phyloP scores from a whole-genome alignment of 2,797 vertebrate genomes.

The Gymnothorax javanicus region DNA sequence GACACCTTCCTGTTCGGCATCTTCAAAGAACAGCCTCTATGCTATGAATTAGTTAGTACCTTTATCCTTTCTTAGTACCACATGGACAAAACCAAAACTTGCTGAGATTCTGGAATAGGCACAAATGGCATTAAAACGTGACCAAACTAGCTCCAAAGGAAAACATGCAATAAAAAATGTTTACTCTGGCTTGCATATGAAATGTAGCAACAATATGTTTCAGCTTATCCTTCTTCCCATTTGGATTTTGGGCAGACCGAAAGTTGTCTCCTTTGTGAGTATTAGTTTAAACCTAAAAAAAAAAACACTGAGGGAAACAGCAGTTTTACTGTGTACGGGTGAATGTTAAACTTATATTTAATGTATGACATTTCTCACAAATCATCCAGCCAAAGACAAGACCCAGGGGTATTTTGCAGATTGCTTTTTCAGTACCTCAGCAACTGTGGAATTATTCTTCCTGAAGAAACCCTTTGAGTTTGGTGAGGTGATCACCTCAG shows the following conservation, averaged over 20 bases:
- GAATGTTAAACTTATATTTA: slow-evolving; percentile 88
- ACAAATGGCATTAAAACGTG: slow-evolving; percentile 40
- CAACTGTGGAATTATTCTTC: slow-evolving; percentile 85
- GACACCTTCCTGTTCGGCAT: slow-evolving; percentile 65
- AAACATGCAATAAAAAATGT: slow-evolving; percentile 55
- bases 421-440: slow-evolving; percentile 87
- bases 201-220: slow-evolving; percentile 72
- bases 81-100: slow-evolving; percentile 66
- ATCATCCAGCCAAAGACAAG: slow-evolving; percentile 84
- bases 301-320: slow-evolving; percentile 68
- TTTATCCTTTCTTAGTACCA: slow-evolving; percentile 63
- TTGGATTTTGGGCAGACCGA: slow-evolving; percentile 70
- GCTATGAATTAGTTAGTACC: slow-evolving; percentile 85
- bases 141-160: slow-evolving; percentile 21
- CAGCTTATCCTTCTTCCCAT: slow-evolving; percentile 52
- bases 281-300: slow-evolving; percentile 71
- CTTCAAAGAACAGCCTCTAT: slow-evolving; percentile 71
- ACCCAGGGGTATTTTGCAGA: slow-evolving; percentile 84
- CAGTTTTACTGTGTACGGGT: slow-evolving; percentile 82
- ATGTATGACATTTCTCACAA: slow-evolving; percentile 89
- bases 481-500: slow-evolving; percentile 75
- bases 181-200: slow-evolving; percentile 70
- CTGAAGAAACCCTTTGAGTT: slow-evolving; percentile 78
- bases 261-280: slow-evolving; percentile 72
- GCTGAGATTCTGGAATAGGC: slow-evolving; percentile 51